Evolutionary conservation across 2,888 invertebrate genomes (phyloP).

Genomic region (Tinea pellionella): DNA sequence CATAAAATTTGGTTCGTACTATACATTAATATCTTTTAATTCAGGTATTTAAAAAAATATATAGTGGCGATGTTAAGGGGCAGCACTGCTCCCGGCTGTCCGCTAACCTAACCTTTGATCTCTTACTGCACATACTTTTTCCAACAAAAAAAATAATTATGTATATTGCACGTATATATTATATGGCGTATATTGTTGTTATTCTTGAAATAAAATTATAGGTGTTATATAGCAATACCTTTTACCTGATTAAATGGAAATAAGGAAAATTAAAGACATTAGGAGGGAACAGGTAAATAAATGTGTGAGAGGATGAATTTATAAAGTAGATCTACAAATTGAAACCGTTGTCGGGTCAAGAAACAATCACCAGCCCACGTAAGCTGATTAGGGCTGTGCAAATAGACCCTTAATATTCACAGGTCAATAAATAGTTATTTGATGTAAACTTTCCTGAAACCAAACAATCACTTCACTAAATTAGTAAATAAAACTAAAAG

Average conservation of each 20-base stretch:
- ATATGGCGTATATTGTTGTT: no score
- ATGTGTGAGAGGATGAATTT: neutral
- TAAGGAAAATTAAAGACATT: conserved; percentile 8
- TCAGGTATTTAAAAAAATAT: no score
- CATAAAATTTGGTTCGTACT: no score
- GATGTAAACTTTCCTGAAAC: neutral
- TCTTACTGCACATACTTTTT: no score
- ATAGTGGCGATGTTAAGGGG: no score
- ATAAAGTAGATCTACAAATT: neutral
- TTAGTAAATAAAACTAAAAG: neutral
- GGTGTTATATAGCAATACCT: neutral
- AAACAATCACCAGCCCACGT: conserved; percentile 9
- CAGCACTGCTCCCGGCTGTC: no score
- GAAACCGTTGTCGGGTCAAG: conserved; percentile 8
- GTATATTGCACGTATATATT: no score
- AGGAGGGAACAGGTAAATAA: neutral
- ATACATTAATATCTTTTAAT: no score
- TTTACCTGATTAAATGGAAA: conserved; percentile 8
- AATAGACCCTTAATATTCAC: conserved; percentile 2
- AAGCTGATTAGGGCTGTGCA: conserved; percentile 11
- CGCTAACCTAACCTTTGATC: no score
- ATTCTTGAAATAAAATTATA: neutral
- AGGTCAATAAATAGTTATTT: neutral
- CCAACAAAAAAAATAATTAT: no score
- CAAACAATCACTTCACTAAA: neutral